Evolutionary conservation across 2,113 vertebrate species (phyloP), one percentile per base, ranked within the genome.

Genomic region (Cyprinodon variegatus): DNA sequence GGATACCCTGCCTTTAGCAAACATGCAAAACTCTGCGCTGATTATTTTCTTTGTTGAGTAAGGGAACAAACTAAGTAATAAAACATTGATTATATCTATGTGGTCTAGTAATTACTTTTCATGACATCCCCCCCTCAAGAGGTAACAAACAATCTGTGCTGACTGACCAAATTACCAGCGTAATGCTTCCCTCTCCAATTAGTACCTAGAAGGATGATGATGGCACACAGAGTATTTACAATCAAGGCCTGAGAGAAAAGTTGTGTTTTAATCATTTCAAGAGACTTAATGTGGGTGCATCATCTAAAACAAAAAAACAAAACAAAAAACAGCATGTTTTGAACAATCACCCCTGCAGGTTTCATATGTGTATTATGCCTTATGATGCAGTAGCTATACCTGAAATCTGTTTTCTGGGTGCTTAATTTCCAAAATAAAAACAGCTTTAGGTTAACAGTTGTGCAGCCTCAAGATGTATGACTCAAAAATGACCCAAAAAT

Each of bases 81-180:
- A 77, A 79, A 72, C 70, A 8, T 72, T 79, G 76, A 86, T 90
- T 81, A 81, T 69, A 79, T 83, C 70, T 46, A 37, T 78, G 78
- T 70, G 70, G 57, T 76, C 61, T 75, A 38, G 83, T 82, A 89
- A 87, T 89, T 89, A 84, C 63, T 68, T 87, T 85, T 75, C 73
- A 83, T 75, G 76, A 77, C 83, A 74, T 69, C 37, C 48, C n/a
- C 29, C 78, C 77, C 83, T 72, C 40, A 61, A 86, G 76, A 82
- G 70, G 72, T 61, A 65, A 43, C 68, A 61, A 40, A 71, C 73
- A 83, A 71, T 87, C 71, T 73, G 68, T 37, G 65, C 71, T 85
- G 75, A 90, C 81, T 76, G 73, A 70, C 72, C 75, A 81, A 86
- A 86, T 88, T 68, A 79, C 65, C 46, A 68, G 7, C 29, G 9